Conservation (phyloP, 35 echinoderm and acorn worm genomes). For the Chiridota heheva region DNA sequence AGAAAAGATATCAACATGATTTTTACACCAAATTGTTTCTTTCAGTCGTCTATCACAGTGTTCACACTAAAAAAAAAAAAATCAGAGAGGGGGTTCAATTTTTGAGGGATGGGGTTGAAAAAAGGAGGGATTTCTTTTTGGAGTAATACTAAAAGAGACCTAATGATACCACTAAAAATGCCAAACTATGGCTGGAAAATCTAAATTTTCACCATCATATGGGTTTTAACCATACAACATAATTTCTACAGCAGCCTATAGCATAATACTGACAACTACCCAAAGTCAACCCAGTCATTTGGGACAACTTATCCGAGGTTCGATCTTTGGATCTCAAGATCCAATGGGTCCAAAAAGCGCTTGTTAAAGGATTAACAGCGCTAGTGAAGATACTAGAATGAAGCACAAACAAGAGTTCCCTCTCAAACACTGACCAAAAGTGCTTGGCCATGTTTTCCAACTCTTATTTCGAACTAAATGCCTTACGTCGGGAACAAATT, state of each 20-base stretch:
- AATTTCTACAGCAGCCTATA: not conserved
- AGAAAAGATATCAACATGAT: no score
- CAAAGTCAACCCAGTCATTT: slow-evolving; percentile 38
- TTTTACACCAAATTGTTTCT: no score
- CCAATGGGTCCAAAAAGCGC: slow-evolving; percentile 1
- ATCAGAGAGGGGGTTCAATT: no score
- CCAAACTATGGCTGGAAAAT: no score
- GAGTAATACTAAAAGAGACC: no score
- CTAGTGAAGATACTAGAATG: not conserved
- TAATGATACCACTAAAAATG: no score
- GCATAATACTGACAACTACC: not conserved
- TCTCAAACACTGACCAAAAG: not conserved
- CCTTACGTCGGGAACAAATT: not conserved
- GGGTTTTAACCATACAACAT: not conserved
- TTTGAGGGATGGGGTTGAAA: no score
- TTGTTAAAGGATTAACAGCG: slow-evolving; percentile 3
- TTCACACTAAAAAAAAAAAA: no score
- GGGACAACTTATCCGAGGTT: slow-evolving; percentile 22
- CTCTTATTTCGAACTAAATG: slow-evolving; percentile 17
- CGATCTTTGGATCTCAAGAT: slow-evolving; percentile 20
- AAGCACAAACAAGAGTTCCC: not conserved
- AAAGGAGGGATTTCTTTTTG: no score
- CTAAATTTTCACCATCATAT: no score
- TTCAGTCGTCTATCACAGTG: no score
- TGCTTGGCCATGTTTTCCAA: slow-evolving; percentile 14